Evolutionary conservation across 2,113 vertebrate genomes (phyloP).

Genomic region (Phrynosoma platyrhinos): DNA sequence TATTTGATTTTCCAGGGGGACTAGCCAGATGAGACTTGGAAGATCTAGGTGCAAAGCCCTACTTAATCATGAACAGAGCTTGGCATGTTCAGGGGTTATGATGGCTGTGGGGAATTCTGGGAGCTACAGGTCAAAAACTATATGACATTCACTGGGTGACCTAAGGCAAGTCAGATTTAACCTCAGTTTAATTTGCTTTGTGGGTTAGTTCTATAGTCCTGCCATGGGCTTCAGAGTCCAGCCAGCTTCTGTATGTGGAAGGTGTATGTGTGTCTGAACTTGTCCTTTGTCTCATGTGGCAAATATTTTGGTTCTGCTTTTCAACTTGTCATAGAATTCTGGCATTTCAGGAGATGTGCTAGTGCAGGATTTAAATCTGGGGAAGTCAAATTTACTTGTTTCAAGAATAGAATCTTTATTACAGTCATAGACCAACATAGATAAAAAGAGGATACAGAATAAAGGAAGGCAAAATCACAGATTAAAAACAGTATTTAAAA

Average conservation of each 20-base stretch:
- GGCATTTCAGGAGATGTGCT: constrained; percentile 54
- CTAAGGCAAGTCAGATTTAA: too few relatives aligned
- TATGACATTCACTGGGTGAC: too few relatives aligned
- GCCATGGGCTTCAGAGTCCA: too few relatives aligned
- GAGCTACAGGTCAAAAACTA: not conserved
- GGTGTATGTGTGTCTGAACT: too few relatives aligned
- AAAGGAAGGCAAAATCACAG: too few relatives aligned
- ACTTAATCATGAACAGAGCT: not conserved
- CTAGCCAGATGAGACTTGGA: not conserved
- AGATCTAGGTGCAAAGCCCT: not conserved
- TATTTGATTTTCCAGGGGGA: too few relatives aligned
- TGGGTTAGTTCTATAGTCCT: too few relatives aligned
- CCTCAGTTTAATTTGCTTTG: too few relatives aligned
- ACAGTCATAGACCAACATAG: too few relatives aligned
- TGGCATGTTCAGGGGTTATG: not conserved
- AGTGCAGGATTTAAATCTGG: not conserved
- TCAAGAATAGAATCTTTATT: not conserved
- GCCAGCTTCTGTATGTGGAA: too few relatives aligned
- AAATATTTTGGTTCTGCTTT: constrained; percentile 33
- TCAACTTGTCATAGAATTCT: constrained; percentile 51
- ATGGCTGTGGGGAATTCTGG: not conserved
- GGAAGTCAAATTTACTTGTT: not conserved
- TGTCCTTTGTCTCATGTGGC: not conserved
- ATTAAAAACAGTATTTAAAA: too few relatives aligned
- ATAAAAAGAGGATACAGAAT: too few relatives aligned